Conservation (phyloP, 2,888 invertebrate genomes). For the Hanleya hanleyi region DNA sequence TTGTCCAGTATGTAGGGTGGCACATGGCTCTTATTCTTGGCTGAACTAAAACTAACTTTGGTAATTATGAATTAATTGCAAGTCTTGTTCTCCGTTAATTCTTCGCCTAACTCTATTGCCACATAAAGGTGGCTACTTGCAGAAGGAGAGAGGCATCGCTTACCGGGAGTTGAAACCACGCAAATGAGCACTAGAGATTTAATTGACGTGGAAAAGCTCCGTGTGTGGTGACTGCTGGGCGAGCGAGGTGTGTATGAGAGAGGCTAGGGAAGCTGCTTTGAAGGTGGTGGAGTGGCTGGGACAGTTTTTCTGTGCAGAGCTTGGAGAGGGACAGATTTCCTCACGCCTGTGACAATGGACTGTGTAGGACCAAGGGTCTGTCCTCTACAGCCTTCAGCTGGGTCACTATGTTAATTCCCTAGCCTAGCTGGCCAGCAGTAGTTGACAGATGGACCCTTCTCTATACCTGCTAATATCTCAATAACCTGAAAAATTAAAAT, state of each 20-base stretch:
- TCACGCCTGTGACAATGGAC: neutral
- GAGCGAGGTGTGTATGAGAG: too few relatives aligned
- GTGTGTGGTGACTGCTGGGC: too few relatives aligned
- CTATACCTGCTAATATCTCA: neutral
- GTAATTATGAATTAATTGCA: constrained; percentile 9
- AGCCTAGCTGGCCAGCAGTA: neutral
- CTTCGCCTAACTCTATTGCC: neutral
- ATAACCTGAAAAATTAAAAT: constrained; percentile 2
- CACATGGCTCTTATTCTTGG: neutral
- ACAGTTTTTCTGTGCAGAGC: neutral
- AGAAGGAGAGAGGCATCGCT: neutral
- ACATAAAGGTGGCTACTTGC: neutral
- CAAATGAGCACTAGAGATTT: neutral
- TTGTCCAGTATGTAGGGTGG: neutral
- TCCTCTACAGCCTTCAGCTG: neutral
- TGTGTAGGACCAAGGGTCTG: neutral
- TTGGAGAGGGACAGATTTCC: neutral
- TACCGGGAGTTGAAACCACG: neutral
- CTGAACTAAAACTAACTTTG: neutral
- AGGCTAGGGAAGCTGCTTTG: neutral
- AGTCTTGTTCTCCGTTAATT: neutral
- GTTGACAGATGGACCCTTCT: neutral
- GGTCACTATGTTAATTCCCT: neutral
- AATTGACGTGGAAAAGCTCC: neutral
- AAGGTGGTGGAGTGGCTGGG: neutral